Base-by-base conservation (phyloP, 2,113 vertebrate species). In the Paedocypris sp. region DNA sequence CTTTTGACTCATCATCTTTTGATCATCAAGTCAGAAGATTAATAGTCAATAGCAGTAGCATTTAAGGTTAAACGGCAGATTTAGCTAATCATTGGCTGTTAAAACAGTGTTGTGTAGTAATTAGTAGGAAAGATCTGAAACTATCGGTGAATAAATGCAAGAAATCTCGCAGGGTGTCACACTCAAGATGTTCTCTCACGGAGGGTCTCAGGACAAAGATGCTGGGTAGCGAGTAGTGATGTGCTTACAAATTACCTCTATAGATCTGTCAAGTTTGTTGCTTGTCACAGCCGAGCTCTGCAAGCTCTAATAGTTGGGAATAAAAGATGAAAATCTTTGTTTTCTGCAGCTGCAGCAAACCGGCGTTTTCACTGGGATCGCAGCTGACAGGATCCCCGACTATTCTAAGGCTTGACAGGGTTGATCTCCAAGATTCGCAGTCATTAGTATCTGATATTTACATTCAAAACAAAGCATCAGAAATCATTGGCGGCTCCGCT, bases 311-410 rank as follows among this genome's bases (percentile, higher is more conserved):
- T 25, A 42, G 53, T 57, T 43, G 3, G 11, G 4, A 20, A 42
- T 23, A 57, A 43, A 57, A 43, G 25, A 57, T 42, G 53, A 29
- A 57, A 57, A 57, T 43, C 38, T 31, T 43, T 43, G 53, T 57
- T 57, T 33, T 57, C 23, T 41, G 52, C 52, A 56, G 35, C 35
- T 56, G 22, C 25, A 15, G 53, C 53, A 32, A 31, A 43, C 42
- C 43, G 42, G 39, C 25, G 43, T 43, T 31, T 31, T 11, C 7
- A 5, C 23, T 12, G 3, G 28, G 51, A 33, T 28, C 10, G 22
- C 11, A n/a, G 52, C 23, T 25, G 16, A 31, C 18, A 6, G 39
- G 38, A 58, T 56, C 23, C 23, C 19, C 8, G 11, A 7, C 54
- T 13, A 45, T 58, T 26, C 26, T 31, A 15, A 43, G 54, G 39